Conservation (phyloP, 2,888 invertebrate genomes). For the Diarsia brunnea region DNA sequence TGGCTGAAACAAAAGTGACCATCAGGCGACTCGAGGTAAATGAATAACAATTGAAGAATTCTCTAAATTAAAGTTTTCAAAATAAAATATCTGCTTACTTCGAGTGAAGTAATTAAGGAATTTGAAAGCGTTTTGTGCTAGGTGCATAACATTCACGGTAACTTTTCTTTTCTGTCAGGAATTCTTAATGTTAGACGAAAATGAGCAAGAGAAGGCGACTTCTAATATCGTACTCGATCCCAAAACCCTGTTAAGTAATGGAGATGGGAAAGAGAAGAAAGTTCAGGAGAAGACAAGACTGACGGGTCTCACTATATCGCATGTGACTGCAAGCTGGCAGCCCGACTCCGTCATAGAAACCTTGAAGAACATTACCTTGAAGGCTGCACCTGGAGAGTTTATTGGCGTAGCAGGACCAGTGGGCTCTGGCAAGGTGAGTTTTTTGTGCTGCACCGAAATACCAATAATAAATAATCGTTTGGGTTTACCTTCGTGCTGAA, state of each 20-base stretch:
- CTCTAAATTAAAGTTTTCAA: background rate
- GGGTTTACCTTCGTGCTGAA: background rate
- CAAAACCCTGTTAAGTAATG: conserved; percentile 38
- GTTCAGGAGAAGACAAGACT: conserved; percentile 51
- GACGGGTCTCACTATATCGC: conserved; percentile 78
- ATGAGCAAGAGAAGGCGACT: conserved; percentile 72
- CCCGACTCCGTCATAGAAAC: conserved; percentile 87
- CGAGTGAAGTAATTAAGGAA: background rate
- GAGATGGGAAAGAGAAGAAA: conserved; percentile 41
- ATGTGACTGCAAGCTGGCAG: conserved; percentile 86
- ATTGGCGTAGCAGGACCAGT: conserved; percentile 94
- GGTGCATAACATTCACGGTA: background rate
- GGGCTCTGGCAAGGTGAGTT: conserved; percentile 92
- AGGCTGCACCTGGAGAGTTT: conserved; percentile 89
- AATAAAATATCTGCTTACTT: too few relatives aligned
- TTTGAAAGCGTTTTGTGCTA: too few relatives aligned
- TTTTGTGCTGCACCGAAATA: background rate
- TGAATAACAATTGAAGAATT: background rate
- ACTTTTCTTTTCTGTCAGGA: conserved; percentile 73
- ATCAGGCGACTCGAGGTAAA: conserved; percentile 92
- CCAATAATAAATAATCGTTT: too few relatives aligned
- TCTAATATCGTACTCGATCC: conserved; percentile 32
- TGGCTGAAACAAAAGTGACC: conserved; percentile 92
- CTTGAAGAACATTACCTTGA: conserved; percentile 87
- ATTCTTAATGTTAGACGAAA: conserved; percentile 85